phyloP scores from a whole-genome alignment of 2,797 vertebrate species.

The Acanthurus leucopareius region DNA sequence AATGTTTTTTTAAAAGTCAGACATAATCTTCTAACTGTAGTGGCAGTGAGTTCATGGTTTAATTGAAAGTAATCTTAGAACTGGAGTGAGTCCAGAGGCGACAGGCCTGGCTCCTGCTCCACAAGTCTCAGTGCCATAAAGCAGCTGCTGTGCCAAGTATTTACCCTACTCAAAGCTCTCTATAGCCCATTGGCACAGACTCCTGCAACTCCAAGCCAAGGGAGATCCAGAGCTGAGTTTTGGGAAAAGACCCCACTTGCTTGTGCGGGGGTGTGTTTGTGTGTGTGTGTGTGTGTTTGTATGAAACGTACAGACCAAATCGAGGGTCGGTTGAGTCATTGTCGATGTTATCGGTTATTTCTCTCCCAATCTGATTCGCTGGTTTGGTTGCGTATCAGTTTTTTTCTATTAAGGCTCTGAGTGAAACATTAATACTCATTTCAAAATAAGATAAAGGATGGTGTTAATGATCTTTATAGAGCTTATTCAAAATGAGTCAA shows the following conservation, averaged over 20 bases:
- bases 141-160: conserved; percentile 68
- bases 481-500: no score
- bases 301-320: no score
- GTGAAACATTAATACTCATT: no score
- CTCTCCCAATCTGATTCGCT: not conserved
- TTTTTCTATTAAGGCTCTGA: no score
- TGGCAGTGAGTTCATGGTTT: conserved; percentile 34
- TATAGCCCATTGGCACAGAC: conserved; percentile 45
- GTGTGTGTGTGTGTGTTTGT: not conserved
- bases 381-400: not conserved
- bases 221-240: conserved; percentile 51
- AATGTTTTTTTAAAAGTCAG: conserved; percentile 8
- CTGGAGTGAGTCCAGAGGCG: conserved; percentile 40
- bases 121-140: conserved; percentile 71
- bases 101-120: conserved; percentile 18
- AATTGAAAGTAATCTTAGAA: conserved; percentile 45
- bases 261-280: conserved; percentile 1
- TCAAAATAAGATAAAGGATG: no score
- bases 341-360: not conserved
- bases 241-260: conserved; percentile 45
- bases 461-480: no score
- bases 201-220: conserved; percentile 40
- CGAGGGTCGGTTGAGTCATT: not conserved
- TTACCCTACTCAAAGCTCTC: conserved; percentile 58
- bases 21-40: conserved; percentile 26